Conservation (phyloP, 2,113 vertebrate genomes). For the Brachionichthys hirsutus region DNA sequence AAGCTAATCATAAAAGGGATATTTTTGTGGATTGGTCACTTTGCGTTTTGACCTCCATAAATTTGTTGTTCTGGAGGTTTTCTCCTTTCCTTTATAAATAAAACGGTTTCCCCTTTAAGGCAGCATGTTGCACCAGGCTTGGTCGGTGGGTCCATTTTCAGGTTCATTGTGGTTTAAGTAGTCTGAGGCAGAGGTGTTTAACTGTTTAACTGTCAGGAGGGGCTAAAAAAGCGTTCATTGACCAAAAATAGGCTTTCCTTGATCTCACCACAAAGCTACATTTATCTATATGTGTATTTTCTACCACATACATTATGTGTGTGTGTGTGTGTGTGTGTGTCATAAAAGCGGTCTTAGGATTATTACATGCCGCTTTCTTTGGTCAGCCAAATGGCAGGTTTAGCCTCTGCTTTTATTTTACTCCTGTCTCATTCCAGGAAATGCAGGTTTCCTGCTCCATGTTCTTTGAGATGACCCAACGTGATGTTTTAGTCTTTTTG, state of each 20-base stretch:
- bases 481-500: too few species aligned
- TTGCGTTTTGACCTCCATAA: constrained; percentile 20
- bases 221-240: constrained; percentile 19
- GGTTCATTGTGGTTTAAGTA: constrained; percentile 20
- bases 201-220: constrained; percentile 48
- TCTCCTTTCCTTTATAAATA: constrained; percentile 24
- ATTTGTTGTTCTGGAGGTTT: constrained; percentile 11
- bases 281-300: constrained; percentile 5
- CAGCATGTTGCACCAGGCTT: constrained; percentile 4
- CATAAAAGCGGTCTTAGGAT: constrained; percentile 16
- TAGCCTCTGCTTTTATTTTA: constrained; percentile 13
- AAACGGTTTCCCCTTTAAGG: constrained; percentile 5
- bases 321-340: background rate
- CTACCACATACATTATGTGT: too few species aligned
- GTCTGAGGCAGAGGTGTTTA: constrained; percentile 37
- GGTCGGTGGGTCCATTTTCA: constrained; percentile 3
- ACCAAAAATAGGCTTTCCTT: constrained; percentile 28
- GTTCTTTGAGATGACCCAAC: background rate
- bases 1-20: constrained; percentile 35
- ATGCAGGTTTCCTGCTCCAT: constrained; percentile 17
- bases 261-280: constrained; percentile 19
- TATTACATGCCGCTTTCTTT: constrained; percentile 25
- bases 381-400: constrained; percentile 37
- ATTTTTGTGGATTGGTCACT: constrained; percentile 31
- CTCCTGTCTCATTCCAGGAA: constrained; percentile 21